These are phyloP conservation scores for Dynastes hyllus DNA, from an alignment of 2,888 invertebrate species.

Conservation along the genomic window DNA sequence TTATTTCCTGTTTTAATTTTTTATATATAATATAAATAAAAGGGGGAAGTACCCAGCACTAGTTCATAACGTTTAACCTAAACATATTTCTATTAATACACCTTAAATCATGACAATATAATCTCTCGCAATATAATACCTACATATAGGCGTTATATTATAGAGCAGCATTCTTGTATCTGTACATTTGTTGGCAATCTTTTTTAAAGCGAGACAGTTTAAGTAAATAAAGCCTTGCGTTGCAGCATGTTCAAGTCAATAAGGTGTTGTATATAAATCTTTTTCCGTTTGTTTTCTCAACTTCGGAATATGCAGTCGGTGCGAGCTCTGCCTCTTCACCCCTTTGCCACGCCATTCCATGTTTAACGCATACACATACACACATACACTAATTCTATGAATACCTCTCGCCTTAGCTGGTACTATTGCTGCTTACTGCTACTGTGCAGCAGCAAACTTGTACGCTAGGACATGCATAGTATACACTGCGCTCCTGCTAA, in stretches of 20 bases:
- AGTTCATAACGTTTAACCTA: too few relatives aligned
- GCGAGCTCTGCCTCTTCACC: background rate
- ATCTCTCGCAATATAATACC: too few relatives aligned
- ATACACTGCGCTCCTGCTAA: background rate
- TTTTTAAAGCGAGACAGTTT: constrained; percentile 39
- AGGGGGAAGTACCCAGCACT: too few relatives aligned
- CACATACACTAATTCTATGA: constrained; percentile 27
- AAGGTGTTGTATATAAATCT: constrained; percentile 48
- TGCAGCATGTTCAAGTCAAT: constrained; percentile 42
- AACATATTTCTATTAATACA: too few relatives aligned
- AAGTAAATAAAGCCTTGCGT: constrained; percentile 41
- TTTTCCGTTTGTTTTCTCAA: constrained; percentile 46
- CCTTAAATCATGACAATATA: too few relatives aligned
- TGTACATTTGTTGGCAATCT: constrained; percentile 39
- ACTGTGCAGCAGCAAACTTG: background rate
- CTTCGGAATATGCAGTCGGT: constrained; percentile 39
- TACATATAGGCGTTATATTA: background rate
- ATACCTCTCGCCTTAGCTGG: constrained; percentile 22
- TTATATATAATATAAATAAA: too few relatives aligned
- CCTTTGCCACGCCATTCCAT: background rate
- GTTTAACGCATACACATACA: background rate
- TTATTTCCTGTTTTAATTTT: too few relatives aligned
- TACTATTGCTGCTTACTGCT: background rate
- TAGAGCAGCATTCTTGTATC: background rate
- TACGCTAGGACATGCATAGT: background rate